Evolutionary conservation across 2,888 invertebrate genomes (phyloP).

Genomic region (Stenodera caucasica): DNA sequence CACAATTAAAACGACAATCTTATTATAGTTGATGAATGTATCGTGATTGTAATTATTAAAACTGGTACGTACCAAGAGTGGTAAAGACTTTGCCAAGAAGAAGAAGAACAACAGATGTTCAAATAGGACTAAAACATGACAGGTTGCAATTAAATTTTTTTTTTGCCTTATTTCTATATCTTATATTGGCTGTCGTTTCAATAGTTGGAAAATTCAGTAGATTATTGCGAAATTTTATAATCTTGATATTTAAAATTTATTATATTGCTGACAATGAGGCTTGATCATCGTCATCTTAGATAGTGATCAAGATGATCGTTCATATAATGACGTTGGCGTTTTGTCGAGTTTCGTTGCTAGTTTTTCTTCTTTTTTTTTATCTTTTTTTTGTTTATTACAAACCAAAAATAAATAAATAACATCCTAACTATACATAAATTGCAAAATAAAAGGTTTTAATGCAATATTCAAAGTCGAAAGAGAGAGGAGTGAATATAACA

Average conservation of each 20-base stretch:
- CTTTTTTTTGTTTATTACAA: conserved; percentile 37
- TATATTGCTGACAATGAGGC: too few relatives aligned
- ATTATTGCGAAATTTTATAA: too few relatives aligned
- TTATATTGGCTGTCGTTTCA: too few relatives aligned
- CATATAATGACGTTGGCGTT: too few relatives aligned
- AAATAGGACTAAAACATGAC: conserved; percentile 3
- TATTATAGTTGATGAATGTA: neutral
- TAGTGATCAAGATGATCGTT: too few relatives aligned
- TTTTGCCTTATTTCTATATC: too few relatives aligned
- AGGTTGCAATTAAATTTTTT: neutral
- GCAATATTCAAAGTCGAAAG: conserved; percentile 50
- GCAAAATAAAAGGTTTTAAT: conserved; percentile 43
- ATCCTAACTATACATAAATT: conserved; percentile 41
- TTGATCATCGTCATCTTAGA: too few relatives aligned
- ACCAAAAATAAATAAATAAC: conserved; percentile 44
- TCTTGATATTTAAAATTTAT: too few relatives aligned
- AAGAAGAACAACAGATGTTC: conserved; percentile 5
- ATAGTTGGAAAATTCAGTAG: too few relatives aligned
- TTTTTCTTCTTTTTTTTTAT: conserved; percentile 6
- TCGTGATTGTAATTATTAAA: neutral
- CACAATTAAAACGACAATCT: neutral
- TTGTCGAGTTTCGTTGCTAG: neutral
- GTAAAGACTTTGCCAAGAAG: neutral
- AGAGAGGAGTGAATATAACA: conserved; percentile 47
- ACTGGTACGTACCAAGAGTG: conserved; percentile 2